Conservation (phyloP, 1,140 invertebrate genomes). For the Nixonia krombeini region DNA sequence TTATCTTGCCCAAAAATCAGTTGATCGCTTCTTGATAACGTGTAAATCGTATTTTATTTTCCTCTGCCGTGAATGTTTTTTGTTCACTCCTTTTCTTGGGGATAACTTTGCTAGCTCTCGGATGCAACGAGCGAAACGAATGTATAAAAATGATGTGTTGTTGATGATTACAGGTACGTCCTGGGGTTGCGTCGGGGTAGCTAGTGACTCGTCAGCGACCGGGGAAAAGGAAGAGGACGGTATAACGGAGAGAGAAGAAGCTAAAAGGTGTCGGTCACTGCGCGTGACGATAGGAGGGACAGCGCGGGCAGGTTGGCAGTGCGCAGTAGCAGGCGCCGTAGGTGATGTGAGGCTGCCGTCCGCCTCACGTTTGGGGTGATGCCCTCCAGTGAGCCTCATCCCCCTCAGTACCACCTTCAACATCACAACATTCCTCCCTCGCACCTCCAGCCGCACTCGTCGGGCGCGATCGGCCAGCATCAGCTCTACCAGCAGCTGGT, state of each 20-base stretch:
- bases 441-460: slow-evolving; percentile 63
- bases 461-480: slow-evolving; percentile 62
- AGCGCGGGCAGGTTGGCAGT: slow-evolving; percentile 44
- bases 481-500: slow-evolving; percentile 69
- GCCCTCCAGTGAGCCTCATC: slow-evolving; percentile 71
- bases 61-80: too few species aligned
- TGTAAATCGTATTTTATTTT: too few species aligned
- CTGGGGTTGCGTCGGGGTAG: slow-evolving; percentile 68
- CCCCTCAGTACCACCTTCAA: slow-evolving; percentile 69
- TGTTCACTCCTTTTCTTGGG: too few species aligned
- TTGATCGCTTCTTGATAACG: too few species aligned
- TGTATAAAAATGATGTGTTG: too few species aligned
- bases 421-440: slow-evolving; percentile 68
- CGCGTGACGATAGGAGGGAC: slow-evolving; percentile 37
- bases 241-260: slow-evolving; percentile 31
- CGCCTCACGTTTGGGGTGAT: slow-evolving; percentile 71
- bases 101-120: too few species aligned
- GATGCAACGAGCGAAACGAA: too few species aligned
- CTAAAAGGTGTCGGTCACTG: slow-evolving; percentile 33
- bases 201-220: slow-evolving; percentile 58
- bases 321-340: slow-evolving; percentile 58
- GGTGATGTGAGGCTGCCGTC: slow-evolving; percentile 70
- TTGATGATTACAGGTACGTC: slow-evolving; percentile 63
- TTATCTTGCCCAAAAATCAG: too few species aligned
- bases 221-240: slow-evolving; percentile 44